Conservation (phyloP, 2,797 vertebrate genomes). For the Rhinoraja longicauda region DNA sequence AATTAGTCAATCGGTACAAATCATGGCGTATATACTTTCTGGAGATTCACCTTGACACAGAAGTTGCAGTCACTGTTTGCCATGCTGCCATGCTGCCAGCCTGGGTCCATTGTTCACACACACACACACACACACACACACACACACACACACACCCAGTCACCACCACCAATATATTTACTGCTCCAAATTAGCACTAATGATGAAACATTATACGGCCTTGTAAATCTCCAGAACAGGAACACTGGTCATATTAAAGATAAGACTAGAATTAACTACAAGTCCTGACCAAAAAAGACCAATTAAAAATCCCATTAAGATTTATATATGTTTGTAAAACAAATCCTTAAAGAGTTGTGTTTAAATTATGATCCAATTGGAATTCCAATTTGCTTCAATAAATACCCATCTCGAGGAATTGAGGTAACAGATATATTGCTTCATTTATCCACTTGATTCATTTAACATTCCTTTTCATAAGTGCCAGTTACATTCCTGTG, state of each 20-base stretch:
- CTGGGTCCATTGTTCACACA: not conserved
- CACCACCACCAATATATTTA: not conserved
- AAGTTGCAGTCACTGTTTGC: not conserved
- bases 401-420: not conserved
- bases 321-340: constrained; percentile 1
- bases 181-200: not conserved
- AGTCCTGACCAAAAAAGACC: not conserved
- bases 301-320: constrained; percentile 4
- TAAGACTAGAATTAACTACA: not conserved
- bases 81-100: not conserved
- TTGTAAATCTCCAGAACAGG: not conserved
- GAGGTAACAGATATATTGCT: not conserved
- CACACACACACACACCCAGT: not conserved
- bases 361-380: not conserved
- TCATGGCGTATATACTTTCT: not conserved
- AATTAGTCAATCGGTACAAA: not conserved
- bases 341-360: not conserved
- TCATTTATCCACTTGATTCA: not conserved
- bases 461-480: constrained; percentile 5
- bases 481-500: not conserved
- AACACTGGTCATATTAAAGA: not conserved
- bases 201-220: not conserved
- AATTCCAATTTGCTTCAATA: not conserved
- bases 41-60: not conserved
- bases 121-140: not conserved